These are phyloP conservation scores for Serrognathus titanus DNA, from an alignment of 2,888 invertebrate species.

Conservation along the genomic window DNA sequence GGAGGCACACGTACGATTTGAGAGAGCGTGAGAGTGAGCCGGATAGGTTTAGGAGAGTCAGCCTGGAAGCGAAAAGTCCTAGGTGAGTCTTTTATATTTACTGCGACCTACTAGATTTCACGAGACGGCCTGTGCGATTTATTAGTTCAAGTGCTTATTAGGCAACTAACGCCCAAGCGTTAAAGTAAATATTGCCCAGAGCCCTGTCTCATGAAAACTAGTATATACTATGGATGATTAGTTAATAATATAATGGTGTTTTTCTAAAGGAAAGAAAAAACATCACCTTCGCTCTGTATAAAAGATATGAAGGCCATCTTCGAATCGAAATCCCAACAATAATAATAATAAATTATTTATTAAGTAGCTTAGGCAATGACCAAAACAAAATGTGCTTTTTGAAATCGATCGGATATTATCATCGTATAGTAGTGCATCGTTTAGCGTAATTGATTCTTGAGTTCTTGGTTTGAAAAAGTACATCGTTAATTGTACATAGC, in stretches of 20 bases:
- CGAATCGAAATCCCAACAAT: conserved; percentile 64
- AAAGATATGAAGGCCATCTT: conserved; percentile 81
- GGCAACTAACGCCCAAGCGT: too few species aligned
- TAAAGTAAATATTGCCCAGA: too few species aligned
- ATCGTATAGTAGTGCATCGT: too few species aligned
- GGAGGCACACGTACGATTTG: conserved; percentile 40
- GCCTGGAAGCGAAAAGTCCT: conserved; percentile 42
- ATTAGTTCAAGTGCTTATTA: too few species aligned
- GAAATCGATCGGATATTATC: too few species aligned
- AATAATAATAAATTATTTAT: conserved; percentile 12
- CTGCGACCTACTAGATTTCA: too few species aligned
- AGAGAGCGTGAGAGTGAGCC: conserved; percentile 38
- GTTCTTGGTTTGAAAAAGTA: too few species aligned
- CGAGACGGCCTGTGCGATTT: too few species aligned
- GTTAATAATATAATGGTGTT: not conserved
- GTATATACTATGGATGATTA: too few species aligned
- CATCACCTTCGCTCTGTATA: conserved; percentile 71
- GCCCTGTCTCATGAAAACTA: too few species aligned
- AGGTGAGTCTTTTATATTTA: conserved; percentile 39
- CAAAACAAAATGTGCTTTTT: conserved; percentile 2
- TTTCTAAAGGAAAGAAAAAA: conserved; percentile 62
- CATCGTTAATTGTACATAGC: too few species aligned
- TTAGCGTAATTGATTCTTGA: too few species aligned
- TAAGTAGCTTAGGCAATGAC: conserved; percentile 3
- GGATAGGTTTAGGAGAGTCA: conserved; percentile 37